Conservation (phyloP, 1,140 invertebrate genomes). For the Whitmania pigra region DNA sequence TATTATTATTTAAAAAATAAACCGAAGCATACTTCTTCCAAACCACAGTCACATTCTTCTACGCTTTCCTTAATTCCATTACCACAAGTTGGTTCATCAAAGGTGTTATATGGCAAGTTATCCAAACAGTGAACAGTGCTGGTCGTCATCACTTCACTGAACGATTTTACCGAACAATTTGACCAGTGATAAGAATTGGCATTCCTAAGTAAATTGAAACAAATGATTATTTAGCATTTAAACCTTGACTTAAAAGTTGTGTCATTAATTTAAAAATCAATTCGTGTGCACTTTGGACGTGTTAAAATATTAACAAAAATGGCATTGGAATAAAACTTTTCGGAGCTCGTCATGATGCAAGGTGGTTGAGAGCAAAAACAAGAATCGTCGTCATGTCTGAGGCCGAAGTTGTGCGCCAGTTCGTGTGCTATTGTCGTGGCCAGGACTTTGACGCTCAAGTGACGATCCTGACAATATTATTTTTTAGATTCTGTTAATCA, state of each 20-base stretch:
- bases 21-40: slow-evolving; percentile 29
- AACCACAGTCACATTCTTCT: slow-evolving; percentile 82
- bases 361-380: slow-evolving; percentile 64
- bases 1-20: too few relatives aligned
- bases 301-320: too few relatives aligned
- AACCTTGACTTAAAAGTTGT: too few relatives aligned
- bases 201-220: slow-evolving; percentile 25
- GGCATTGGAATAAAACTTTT: slow-evolving; percentile 46
- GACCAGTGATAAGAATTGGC: slow-evolving; percentile 41
- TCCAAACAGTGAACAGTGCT: slow-evolving; percentile 93
- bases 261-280: too few relatives aligned
- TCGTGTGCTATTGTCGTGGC: slow-evolving; percentile 95
- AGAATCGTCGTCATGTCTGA: slow-evolving; percentile 79
- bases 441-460: slow-evolving; percentile 57
- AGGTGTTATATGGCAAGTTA: slow-evolving; percentile 55
- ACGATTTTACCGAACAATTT: slow-evolving; percentile 53
- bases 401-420: slow-evolving; percentile 96
- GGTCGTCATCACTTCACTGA: slow-evolving; percentile 76
- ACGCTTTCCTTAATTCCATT: slow-evolving; percentile 83
- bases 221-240: too few relatives aligned
- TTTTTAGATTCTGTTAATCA: too few relatives aligned
- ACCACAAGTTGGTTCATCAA: slow-evolving; percentile 79
- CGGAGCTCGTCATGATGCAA: slow-evolving; percentile 92
- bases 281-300: too few relatives aligned
- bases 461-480: too few relatives aligned